phyloP scores from a whole-genome alignment of 2,888 invertebrate species.

The Oxystoma pomonae region DNA sequence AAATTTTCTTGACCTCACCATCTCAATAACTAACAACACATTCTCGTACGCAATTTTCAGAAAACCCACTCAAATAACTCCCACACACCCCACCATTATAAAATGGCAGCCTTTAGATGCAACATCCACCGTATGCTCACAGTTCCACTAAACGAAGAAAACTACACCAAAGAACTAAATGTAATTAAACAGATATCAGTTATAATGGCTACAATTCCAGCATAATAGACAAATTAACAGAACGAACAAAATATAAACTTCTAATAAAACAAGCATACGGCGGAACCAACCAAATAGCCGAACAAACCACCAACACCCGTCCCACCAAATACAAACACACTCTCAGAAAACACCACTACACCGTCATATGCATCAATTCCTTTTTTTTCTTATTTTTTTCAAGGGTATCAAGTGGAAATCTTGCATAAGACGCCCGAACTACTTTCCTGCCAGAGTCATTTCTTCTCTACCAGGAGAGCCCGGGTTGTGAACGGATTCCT shows the following conservation, averaged over 20 bases:
- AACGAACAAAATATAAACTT: background rate
- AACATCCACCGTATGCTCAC: too few species aligned
- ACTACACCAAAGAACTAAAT: background rate
- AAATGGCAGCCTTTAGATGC: background rate
- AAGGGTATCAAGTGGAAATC: too few species aligned
- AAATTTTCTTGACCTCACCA: too few species aligned
- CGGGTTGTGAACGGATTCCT: too few species aligned
- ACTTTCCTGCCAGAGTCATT: too few species aligned
- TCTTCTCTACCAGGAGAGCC: too few species aligned
- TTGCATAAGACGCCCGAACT: too few species aligned
- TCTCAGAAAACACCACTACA: background rate
- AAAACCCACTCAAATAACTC: background rate
- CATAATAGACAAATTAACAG: background rate
- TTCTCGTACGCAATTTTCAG: background rate
- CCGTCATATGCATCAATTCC: background rate
- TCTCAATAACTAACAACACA: too few species aligned
- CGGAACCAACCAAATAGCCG: background rate
- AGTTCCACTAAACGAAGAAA: too few species aligned
- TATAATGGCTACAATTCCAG: background rate
- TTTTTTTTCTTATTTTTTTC: too few species aligned
- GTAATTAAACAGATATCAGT: background rate
- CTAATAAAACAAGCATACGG: background rate
- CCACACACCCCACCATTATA: background rate
- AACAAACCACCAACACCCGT: background rate
- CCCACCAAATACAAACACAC: background rate